These are phyloP conservation scores for Mungos mungo DNA, from an alignment of 2,113 vertebrate genomes.

Conservation along the genomic window DNA sequence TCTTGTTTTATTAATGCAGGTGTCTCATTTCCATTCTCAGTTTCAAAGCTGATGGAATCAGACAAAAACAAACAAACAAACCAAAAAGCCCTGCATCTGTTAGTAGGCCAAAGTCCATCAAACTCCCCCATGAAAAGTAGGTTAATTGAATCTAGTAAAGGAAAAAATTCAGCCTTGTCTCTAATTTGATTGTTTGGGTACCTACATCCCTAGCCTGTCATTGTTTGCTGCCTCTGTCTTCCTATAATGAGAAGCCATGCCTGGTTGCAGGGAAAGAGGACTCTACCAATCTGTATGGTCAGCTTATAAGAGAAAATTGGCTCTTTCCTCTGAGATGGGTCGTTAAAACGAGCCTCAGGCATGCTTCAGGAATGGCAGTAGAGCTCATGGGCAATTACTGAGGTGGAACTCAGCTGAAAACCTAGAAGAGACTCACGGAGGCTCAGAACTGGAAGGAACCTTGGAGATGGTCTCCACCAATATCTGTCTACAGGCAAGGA, in stretches of 20 bases:
- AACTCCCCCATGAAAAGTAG: background rate
- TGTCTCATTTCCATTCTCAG: conserved; percentile 84
- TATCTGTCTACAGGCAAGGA: background rate
- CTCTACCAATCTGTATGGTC: background rate
- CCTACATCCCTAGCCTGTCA: background rate
- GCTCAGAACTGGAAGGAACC: background rate
- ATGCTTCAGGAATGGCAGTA: background rate
- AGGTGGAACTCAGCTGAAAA: background rate
- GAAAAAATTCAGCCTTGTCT: background rate
- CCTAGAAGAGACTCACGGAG: background rate
- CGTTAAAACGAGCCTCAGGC: background rate
- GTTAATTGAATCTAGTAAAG: background rate
- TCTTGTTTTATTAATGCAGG: conserved; percentile 88
- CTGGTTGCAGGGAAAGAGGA: background rate
- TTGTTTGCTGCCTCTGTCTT: background rate
- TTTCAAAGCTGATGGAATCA: conserved; percentile 82
- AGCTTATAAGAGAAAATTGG: background rate
- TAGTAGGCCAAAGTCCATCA: conserved; percentile 59
- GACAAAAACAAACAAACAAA: conserved; percentile 74
- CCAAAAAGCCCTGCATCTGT: conserved; percentile 64
- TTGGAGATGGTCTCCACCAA: background rate
- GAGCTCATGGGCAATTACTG: background rate
- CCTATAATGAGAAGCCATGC: background rate
- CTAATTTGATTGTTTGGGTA: background rate
- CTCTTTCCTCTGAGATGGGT: background rate